Conservation (phyloP, 2,888 invertebrate genomes). For the Endotricha flammealis region DNA sequence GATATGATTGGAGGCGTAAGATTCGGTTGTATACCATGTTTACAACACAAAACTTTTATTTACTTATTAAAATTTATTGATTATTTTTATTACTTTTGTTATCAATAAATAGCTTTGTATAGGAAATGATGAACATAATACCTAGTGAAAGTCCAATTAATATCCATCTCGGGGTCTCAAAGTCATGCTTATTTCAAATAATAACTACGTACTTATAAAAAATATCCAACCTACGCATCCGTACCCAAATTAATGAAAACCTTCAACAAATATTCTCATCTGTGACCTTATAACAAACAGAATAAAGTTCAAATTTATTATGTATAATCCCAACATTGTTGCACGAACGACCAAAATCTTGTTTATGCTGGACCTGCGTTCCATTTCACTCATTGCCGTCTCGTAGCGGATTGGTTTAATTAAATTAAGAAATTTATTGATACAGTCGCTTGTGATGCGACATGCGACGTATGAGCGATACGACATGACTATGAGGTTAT, state of each 20-base stretch:
- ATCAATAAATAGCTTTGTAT: too few relatives aligned
- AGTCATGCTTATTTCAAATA: background rate
- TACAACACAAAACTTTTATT: too few relatives aligned
- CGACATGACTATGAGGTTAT: background rate
- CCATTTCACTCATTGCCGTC: conserved; percentile 11
- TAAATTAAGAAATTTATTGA: conserved; percentile 21
- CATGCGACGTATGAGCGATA: background rate
- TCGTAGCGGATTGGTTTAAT: conserved; percentile 19
- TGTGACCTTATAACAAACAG: background rate
- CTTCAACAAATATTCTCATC: background rate
- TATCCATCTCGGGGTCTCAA: background rate
- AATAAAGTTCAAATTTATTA: conserved; percentile 1
- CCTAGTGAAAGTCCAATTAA: background rate
- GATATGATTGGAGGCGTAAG: too few relatives aligned
- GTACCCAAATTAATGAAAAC: background rate
- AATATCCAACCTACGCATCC: background rate
- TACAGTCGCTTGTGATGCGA: conserved; percentile 11
- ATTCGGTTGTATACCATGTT: too few relatives aligned
- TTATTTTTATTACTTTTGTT: too few relatives aligned
- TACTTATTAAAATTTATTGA: too few relatives aligned
- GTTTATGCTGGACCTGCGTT: conserved; percentile 11
- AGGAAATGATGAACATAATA: too few relatives aligned
- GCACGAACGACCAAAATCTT: conserved; percentile 7
- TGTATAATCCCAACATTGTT: conserved; percentile 4
- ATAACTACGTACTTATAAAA: background rate